Evolutionary conservation across 2,113 vertebrate species (phyloP), one percentile per base, ranked within the genome.

Genomic region (Thunnus maccoyii): DNA sequence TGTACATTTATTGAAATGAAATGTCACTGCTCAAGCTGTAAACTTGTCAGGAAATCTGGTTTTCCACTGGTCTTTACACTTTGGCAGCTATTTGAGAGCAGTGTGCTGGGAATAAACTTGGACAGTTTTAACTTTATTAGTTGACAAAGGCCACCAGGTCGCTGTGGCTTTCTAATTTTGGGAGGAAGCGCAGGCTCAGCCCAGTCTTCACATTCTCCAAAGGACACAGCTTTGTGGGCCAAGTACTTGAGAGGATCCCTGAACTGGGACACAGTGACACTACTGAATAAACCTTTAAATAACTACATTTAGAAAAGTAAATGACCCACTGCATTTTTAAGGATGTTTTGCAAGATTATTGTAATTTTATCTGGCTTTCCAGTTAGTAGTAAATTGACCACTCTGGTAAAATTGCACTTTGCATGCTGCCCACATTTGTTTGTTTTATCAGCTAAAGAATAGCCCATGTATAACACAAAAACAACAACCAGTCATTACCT

Each of bases 211-310:
- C 22, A 18, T 71, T 44, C 54, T 66, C 32, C 0, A 3, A 41
- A 22, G 50, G 67, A 69, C 58, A 10, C 30, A 36, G 61, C 47
- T 72, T 81, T 72, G 72, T 75, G 14, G 48, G 41, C 51, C n/a
- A 15, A 48, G 60, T 58, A 61, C 48, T 67, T 83, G 22, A 76
- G 22, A 68, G 44, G 55, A 14, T 79, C 47, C 55, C 55, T 78
- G 64, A 76, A 66, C 1, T 76, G 66, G 55, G 55, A 66, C 55
- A 27, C 60, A 55, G 4, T 1, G 18, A 55, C 62, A 44, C 54
- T 13, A 51, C 63, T 66, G 16, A 60, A 14, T 0, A 30, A 15
- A 12, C 64, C 12, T 64, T 78, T 47, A 55, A 70, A 78, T 16
- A 70, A 69, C 46, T 27, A 15, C 4, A 12, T 8, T 57, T 12